Conservation (phyloP, 2,888 invertebrate species). For the Phlogophora meticulosa region DNA sequence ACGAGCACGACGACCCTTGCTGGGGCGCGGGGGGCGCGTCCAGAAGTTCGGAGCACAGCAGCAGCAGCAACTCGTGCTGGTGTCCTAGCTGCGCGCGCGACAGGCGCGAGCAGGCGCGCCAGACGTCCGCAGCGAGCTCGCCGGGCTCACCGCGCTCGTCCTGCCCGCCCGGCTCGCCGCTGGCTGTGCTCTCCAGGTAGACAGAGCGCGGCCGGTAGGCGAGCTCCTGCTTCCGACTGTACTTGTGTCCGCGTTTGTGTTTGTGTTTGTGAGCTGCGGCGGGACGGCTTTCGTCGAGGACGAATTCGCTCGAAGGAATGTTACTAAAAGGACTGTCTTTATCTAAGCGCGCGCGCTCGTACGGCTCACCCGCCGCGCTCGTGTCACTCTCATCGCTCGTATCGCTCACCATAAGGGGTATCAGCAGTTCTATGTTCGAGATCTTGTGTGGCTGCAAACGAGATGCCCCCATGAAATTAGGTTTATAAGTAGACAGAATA, state of each 20-base stretch:
- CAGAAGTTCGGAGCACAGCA: conserved; percentile 48
- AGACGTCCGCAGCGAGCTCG: neutral
- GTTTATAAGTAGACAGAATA: neutral
- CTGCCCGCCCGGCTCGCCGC: neutral
- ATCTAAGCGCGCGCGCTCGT: conserved; percentile 16
- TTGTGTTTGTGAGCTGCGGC: conserved; percentile 5
- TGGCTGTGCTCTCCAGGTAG: conserved; percentile 9
- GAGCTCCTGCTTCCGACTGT: conserved; percentile 19
- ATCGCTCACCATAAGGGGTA: conserved; percentile 41
- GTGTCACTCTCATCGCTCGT: conserved; percentile 6
- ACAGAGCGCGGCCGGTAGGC: conserved; percentile 9
- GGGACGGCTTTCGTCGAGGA: conserved; percentile 37
- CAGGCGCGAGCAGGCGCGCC: conserved; percentile 24
- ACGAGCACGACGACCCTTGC: conserved; percentile 1
- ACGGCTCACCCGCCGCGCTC: neutral
- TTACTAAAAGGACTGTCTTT: conserved; percentile 57
- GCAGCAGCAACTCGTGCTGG: conserved; percentile 32
- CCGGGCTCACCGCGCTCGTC: neutral
- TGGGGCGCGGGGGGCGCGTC: conserved; percentile 1
- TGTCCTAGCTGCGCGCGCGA: neutral
- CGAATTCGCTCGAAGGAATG: conserved; percentile 64
- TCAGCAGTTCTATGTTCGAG: conserved; percentile 61
- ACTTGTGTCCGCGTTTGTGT: conserved; percentile 13
- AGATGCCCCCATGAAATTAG: neutral
- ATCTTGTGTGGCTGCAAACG: conserved; percentile 30